Evolutionary conservation across 2,113 vertebrate species (phyloP), one percentile per base, ranked within the genome.

Genomic region (Saguinus midas): DNA sequence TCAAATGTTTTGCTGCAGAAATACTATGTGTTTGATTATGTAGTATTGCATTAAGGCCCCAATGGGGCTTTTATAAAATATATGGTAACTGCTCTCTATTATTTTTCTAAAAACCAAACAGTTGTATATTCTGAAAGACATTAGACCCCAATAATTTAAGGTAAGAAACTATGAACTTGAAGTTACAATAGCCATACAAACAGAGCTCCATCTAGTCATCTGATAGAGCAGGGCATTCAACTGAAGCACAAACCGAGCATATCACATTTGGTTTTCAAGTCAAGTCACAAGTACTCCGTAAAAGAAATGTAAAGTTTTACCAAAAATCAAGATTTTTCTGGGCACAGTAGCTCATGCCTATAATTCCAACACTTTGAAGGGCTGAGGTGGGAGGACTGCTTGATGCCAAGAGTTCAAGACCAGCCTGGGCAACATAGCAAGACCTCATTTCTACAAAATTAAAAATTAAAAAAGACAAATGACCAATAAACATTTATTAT

Each of bases 231-330:
- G 13, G 40, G 11, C 57, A 94, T 32, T 80, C 92, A 90, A 57
- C 0, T 84, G 37, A 91, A 72, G 40, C 25, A 8, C 25, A 89
- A 6, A 73, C 13, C 29, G 68, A 73, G n/a, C 52, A 87, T 21
- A 66, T 83, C 73, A 84, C 6, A 88, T 21, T 35, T 73, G 16
- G 32, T 91, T 95, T 84, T 93, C n/a, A 93, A 93, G 95, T 50
- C 45, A 91, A 91, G 16, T 90, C 37, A 57, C 75, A 43, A 76
- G 2, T 20, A 1, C 37, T 83, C n/a, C 18, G 23, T 76, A 78
- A 81, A 66, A 93, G 27, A 27, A 80, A 86, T 29, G n/a, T 64
- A 32, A 80, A 84, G 37, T 32, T 94, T 92, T 70, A 95, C 68
- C 80, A 35, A 90, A 90, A 94, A 80, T 8, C 35, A 95, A 86